Base-by-base conservation (phyloP, 2,888 invertebrate species). In the Ennomos fuscantarius region DNA sequence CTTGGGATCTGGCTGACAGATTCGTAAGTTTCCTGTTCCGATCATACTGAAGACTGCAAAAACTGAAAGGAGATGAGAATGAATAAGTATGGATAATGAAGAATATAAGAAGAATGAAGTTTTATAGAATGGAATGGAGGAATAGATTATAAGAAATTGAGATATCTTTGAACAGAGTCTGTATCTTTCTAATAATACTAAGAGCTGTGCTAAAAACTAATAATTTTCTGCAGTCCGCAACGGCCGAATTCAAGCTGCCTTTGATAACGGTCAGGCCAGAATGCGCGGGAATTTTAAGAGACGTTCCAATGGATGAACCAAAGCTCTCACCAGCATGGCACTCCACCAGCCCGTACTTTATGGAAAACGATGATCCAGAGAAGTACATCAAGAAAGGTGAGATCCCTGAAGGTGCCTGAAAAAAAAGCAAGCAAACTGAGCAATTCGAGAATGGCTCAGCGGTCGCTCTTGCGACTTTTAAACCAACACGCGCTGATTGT, bases 231-330 rank as follows among this genome's bases (percentile, higher is more conserved):
- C 76, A 96, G 96, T 90, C 95, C 46, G 93, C 95, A 9, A 93
- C 93, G 70, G 95, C 95, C 15, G 93, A 94, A 66, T 96, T 95
- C 81, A 94, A 94, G 72, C 80, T 96, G 8, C 96, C 96, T 0
- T 76, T 96, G 62, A 85, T 94, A 41, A 92, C 93, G 45, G 95
- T 96, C 0, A 88, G 95, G 48, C 95, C 95, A 11, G 95, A 95
- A 86, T 94, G 94, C 65, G 94, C 93, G 35, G 95, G 95, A 11
- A 92, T 95, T 60, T 85, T 94, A 68, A 87, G 94, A 62, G 93
- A 93, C 73, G 76, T 94, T 47, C 93, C 94, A 9, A 89, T 94
- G 68, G 93, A 94, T 36, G 94, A 94, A 70, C 91, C 94, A 15
- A 93, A 93, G 53, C 73, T 94, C 36, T 89, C 91, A 8, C 95